Percentiles rank a stretch among this genome's conserved stretches.
Conservation (phyloP, 2,113 vertebrate species). For the Nannobrachium achirus region DNA sequence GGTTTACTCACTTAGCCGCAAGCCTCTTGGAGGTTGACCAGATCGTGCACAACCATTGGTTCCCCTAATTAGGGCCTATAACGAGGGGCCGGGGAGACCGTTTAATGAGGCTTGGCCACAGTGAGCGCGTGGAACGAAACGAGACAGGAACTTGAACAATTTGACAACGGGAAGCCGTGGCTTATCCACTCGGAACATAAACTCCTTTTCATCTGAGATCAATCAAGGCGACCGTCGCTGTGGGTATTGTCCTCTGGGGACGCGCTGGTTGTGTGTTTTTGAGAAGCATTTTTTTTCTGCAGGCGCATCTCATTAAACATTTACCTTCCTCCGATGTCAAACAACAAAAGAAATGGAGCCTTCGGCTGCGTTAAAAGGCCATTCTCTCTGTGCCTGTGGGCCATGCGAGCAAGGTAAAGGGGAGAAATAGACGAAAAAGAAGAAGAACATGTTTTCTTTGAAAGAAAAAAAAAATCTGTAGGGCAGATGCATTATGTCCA, state of each 20-base stretch:
- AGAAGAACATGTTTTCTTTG: neutral
- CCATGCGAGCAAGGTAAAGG: neutral
- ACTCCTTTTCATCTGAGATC: neutral
- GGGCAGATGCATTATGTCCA: neutral
- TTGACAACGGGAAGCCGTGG: conserved; percentile 31
- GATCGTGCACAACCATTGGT: conserved; percentile 43
- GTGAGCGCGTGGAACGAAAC: conserved; percentile 46
- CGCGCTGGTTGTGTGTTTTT: neutral
- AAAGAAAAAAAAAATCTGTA: neutral
- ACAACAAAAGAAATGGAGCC: neutral
- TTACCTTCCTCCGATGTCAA: neutral
- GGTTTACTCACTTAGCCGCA: conserved; percentile 26
- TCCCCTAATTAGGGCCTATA: conserved; percentile 64
- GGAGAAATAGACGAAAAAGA: neutral
- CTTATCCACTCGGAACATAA: neutral
- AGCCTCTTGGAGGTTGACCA: conserved; percentile 59
- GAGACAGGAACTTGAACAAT: conserved; percentile 34
- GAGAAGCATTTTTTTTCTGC: neutral
- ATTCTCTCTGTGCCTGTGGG: neutral
- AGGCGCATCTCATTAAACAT: neutral
- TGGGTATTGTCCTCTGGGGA: conserved; percentile 1
- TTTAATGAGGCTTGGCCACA: conserved; percentile 65
- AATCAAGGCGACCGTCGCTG: neutral
- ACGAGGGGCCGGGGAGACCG: conserved; percentile 55
- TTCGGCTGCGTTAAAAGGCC: neutral